These are phyloP conservation scores for Drosophila tropicalis DNA, from an alignment of 1,140 invertebrate species.

Conservation along the genomic window DNA sequence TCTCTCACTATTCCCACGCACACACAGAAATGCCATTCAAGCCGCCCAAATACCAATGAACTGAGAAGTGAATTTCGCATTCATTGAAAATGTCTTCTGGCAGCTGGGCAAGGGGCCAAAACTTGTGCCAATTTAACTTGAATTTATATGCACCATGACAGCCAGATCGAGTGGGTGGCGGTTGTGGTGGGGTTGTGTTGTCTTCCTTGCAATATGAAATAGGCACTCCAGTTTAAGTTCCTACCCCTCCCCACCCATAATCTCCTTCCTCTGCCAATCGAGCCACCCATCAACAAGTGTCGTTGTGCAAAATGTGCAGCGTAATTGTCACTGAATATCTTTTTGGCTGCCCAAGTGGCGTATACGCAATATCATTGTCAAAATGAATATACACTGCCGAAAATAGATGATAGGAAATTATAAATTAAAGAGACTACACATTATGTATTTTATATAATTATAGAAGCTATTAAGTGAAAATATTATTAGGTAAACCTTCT, in stretches of 20 bases:
- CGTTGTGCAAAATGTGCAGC: slow-evolving; percentile 39
- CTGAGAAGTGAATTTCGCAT: slow-evolving; percentile 46
- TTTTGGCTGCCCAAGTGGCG: slow-evolving; percentile 42
- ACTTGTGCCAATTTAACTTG: slow-evolving; percentile 56
- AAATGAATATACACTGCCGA: slow-evolving; percentile 10
- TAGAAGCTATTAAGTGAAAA: too few relatives aligned
- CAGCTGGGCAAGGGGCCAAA: slow-evolving; percentile 35
- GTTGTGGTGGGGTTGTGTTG: background rate
- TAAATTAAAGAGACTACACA: too few relatives aligned
- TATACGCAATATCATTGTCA: slow-evolving; percentile 58
- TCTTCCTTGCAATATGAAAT: background rate
- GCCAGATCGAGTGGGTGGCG: slow-evolving; percentile 25
- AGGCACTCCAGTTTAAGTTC: background rate
- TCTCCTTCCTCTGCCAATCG: background rate
- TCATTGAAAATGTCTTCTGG: slow-evolving; percentile 63
- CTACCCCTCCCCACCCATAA: too few relatives aligned
- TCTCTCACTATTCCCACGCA: background rate
- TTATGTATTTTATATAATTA: too few relatives aligned
- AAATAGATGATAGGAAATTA: background rate
- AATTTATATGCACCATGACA: slow-evolving; percentile 50
- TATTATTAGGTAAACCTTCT: too few relatives aligned
- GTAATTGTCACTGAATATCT: slow-evolving; percentile 56
- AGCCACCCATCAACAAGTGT: slow-evolving; percentile 46
- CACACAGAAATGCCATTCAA: background rate
- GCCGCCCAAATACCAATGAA: background rate